phyloP scores from a whole-genome alignment of 2,113 vertebrate genomes.

The Anguilla rostrata region DNA sequence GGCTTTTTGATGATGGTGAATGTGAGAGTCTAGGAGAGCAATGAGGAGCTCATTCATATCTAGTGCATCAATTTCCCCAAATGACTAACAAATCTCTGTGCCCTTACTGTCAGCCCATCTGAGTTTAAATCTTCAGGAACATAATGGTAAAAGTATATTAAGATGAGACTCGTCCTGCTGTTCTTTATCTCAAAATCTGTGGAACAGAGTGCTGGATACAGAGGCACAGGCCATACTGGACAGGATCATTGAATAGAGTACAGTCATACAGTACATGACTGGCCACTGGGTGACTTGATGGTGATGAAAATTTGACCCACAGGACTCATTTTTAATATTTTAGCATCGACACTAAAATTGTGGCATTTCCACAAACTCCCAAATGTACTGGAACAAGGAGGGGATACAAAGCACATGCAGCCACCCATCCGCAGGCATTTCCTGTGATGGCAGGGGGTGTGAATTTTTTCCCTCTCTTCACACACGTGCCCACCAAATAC shows the following conservation, averaged over 20 bases:
- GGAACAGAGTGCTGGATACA: background rate
- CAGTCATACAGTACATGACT: background rate
- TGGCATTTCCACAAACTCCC: slow-evolving; percentile 13
- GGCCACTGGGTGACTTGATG: background rate
- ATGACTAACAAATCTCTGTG: background rate
- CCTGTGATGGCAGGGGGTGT: background rate
- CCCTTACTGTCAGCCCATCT: background rate
- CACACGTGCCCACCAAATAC: background rate
- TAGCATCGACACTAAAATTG: slow-evolving; percentile 12
- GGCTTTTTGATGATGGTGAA: slow-evolving; percentile 1
- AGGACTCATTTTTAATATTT: slow-evolving; percentile 2
- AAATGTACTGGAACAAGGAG: background rate
- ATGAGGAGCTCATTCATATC: slow-evolving; percentile 20
- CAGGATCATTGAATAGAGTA: background rate
- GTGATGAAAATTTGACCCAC: background rate
- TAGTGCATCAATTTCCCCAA: background rate
- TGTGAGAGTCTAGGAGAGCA: slow-evolving; percentile 14
- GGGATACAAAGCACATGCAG: background rate
- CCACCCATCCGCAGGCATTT: background rate
- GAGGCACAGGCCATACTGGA: background rate
- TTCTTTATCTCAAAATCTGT: background rate
- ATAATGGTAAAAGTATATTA: background rate
- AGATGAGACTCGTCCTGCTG: background rate
- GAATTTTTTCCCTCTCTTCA: background rate
- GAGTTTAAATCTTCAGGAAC: background rate